phyloP scores from a whole-genome alignment of 2,888 invertebrate genomes.

The Cremastinae sp. region DNA sequence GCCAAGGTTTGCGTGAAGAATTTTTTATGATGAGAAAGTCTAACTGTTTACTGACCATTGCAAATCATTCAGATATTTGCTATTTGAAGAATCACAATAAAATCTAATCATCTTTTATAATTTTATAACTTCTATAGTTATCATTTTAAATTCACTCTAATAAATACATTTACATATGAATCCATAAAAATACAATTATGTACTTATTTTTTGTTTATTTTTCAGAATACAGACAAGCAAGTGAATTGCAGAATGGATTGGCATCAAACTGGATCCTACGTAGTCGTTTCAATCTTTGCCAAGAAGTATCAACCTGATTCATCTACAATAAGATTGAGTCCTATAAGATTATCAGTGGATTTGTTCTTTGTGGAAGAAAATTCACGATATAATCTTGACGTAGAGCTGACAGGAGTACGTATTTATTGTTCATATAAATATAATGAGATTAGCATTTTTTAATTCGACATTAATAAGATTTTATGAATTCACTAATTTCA shows the following conservation, averaged over 20 bases:
- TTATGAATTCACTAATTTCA: slow-evolving; percentile 13
- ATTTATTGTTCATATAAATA: background rate
- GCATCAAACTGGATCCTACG: slow-evolving; percentile 94
- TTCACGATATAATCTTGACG: slow-evolving; percentile 87
- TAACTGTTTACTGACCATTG: too few relatives aligned
- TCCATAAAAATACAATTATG: too few relatives aligned
- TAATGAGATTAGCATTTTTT: slow-evolving; percentile 43
- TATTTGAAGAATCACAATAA: too few relatives aligned
- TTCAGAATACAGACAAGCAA: slow-evolving; percentile 82
- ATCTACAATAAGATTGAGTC: slow-evolving; percentile 90
- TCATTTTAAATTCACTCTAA: too few relatives aligned
- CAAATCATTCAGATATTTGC: too few relatives aligned
- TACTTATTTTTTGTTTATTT: too few relatives aligned
- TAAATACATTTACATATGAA: too few relatives aligned
- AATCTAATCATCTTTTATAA: too few relatives aligned
- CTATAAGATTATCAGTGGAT: slow-evolving; percentile 88
- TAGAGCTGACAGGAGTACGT: slow-evolving; percentile 91
- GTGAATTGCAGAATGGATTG: slow-evolving; percentile 94
- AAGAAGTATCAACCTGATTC: slow-evolving; percentile 92
- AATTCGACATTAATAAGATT: slow-evolving; percentile 29
- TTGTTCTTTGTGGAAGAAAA: slow-evolving; percentile 90
- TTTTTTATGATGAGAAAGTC: too few relatives aligned
- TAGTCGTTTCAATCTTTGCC: slow-evolving; percentile 94
- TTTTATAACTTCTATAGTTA: too few relatives aligned
- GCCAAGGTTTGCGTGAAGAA: slow-evolving; percentile 83